Conservation (phyloP, 1,140 invertebrate species). For the Rhopalosiphum maidis region DNA sequence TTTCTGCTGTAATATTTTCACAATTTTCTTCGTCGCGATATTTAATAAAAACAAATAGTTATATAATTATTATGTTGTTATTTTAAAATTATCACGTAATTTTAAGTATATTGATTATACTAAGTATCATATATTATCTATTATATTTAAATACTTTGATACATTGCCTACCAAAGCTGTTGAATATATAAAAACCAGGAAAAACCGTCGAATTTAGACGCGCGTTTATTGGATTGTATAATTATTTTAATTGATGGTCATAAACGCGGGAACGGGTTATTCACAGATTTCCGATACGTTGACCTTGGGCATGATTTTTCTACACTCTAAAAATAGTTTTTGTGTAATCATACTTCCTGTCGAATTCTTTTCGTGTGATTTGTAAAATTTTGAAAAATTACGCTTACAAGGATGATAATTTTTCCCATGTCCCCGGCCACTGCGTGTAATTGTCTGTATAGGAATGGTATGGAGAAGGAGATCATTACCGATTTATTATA, state of each 20-base stretch:
- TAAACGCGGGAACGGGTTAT: not conserved
- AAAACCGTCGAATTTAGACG: not conserved
- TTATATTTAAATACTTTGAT: not conserved
- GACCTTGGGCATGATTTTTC: not conserved
- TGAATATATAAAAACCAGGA: not conserved
- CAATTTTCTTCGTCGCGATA: not conserved
- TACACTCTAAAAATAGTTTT: not conserved
- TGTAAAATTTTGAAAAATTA: not conserved
- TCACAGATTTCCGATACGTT: not conserved
- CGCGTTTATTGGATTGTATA: not conserved
- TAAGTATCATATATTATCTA: too few species aligned
- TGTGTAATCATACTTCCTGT: not conserved
- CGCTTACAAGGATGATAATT: not conserved
- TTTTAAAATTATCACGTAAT: too few species aligned
- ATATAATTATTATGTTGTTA: too few species aligned
- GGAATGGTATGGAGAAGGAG: not conserved
- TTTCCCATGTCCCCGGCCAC: not conserved
- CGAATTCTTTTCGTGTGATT: not conserved
- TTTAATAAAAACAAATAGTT: not conserved
- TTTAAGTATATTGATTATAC: too few species aligned
- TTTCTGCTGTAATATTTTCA: not conserved
- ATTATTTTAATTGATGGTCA: not conserved
- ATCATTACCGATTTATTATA: conserved; percentile 51
- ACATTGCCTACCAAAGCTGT: not conserved
- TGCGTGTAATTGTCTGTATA: conserved; percentile 14